Evolutionary conservation across 2,797 vertebrate species (phyloP).

Genomic region (Psittacula echo): DNA sequence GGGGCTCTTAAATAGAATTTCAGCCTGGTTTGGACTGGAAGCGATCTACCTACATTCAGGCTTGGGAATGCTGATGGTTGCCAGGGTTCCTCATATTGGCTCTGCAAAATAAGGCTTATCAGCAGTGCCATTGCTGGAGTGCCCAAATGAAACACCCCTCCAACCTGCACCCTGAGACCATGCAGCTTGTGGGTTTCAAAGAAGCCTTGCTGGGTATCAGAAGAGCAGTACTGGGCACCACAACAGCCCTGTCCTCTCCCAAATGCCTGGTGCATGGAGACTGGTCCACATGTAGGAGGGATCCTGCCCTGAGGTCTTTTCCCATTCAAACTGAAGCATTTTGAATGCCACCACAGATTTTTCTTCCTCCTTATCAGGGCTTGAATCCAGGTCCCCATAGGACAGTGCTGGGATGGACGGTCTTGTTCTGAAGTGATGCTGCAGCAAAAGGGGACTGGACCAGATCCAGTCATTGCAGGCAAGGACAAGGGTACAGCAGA

Average conservation of each 20-base stretch:
- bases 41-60: neutral
- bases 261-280: fast-evolving
- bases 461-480: neutral
- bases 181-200: neutral
- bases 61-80: neutral
- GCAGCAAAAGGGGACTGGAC: neutral
- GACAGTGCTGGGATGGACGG: fast-evolving
- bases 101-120: neutral
- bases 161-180: fast-evolving
- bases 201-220: neutral
- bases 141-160: neutral
- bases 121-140: fast-evolving
- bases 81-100: fast-evolving
- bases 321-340: neutral
- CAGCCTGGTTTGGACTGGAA: neutral
- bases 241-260: neutral
- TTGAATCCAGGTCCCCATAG: neutral
- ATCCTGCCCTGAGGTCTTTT: neutral
- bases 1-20: neutral
- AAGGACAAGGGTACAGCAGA: neutral
- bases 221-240: neutral
- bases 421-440: neutral
- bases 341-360: neutral
- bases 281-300: fast-evolving
- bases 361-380: neutral